These are phyloP conservation scores for Carassius gibelio DNA, from an alignment of 2,113 vertebrate genomes.

Conservation along the genomic window DNA sequence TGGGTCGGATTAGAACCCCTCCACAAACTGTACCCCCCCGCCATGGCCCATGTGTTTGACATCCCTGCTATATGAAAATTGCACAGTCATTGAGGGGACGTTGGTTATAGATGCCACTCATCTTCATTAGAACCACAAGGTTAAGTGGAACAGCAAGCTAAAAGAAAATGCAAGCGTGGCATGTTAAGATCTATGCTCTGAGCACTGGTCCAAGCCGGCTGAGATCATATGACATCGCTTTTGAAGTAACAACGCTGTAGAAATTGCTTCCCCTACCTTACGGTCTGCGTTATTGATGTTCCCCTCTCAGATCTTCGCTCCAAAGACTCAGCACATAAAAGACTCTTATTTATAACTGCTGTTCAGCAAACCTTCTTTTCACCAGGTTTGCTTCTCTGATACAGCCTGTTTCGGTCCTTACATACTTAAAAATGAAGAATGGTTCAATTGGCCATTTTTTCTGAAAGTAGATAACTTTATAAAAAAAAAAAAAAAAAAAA, in stretches of 20 bases:
- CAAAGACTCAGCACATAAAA: constrained; percentile 36
- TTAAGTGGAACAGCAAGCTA: constrained; percentile 10
- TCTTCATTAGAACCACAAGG: constrained; percentile 34
- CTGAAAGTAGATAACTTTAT: no score
- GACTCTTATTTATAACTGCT: constrained; percentile 48
- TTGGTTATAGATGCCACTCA: constrained; percentile 7
- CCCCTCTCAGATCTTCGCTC: constrained; percentile 44
- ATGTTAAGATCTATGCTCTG: constrained; percentile 39
- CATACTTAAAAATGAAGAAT: constrained; percentile 15
- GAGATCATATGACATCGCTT: constrained; percentile 34
- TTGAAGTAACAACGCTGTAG: constrained; percentile 27
- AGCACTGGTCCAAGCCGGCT: constrained; percentile 5
- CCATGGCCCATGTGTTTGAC: not conserved
- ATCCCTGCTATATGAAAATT: not conserved
- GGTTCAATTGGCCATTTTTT: constrained; percentile 15
- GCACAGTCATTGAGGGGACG: not conserved
- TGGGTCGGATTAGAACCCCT: not conserved
- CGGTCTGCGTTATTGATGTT: constrained; percentile 70
- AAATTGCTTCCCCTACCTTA: constrained; percentile 63
- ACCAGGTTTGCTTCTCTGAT: constrained; percentile 17
- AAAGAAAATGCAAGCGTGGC: constrained; percentile 53
- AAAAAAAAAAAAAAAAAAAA: no score
- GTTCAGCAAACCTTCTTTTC: constrained; percentile 19
- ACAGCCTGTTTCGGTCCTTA: not conserved
- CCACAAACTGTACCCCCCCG: not conserved